These are phyloP conservation scores for Zoanthus sociatus DNA, from an alignment of 92 coral and sea anemone genomes.

Conservation along the genomic window DNA sequence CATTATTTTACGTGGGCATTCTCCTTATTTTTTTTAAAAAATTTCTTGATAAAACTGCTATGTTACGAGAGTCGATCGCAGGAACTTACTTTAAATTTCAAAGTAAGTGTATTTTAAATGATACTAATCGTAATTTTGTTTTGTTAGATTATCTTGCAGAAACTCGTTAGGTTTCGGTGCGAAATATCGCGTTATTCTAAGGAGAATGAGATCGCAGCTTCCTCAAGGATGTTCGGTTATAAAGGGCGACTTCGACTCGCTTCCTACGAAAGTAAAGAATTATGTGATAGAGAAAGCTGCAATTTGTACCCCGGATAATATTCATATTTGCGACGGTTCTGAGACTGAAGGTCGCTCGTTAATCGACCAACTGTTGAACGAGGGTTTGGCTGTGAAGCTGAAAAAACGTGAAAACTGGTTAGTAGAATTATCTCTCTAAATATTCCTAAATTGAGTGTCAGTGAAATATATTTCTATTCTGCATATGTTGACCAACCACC, in stretches of 20 bases:
- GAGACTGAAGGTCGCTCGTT: constrained; percentile 72
- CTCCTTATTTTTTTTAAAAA: not conserved
- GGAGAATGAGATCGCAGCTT: constrained; percentile 76
- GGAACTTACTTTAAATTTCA: not conserved
- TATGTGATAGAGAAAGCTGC: constrained; percentile 80
- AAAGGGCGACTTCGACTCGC: constrained; percentile 72
- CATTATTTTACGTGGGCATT: not conserved
- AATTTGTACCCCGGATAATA: constrained; percentile 76
- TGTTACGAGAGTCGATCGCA: not conserved
- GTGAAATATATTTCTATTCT: not conserved
- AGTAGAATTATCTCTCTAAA: not conserved
- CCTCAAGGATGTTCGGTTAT: constrained; percentile 66
- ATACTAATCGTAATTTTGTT: not conserved
- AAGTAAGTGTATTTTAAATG: not conserved
- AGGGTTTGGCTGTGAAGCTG: constrained; percentile 63
- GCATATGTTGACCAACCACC: too few relatives aligned
- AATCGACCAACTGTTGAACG: constrained; percentile 69
- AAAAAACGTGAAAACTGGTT: constrained; percentile 72
- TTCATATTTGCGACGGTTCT: constrained; percentile 87
- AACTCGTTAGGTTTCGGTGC: constrained; percentile 50
- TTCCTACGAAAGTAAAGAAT: constrained; percentile 77
- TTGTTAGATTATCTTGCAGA: constrained; percentile 21
- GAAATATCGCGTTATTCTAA: constrained; percentile 68
- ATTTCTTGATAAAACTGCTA: constrained; percentile 1
- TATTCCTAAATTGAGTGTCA: not conserved